Evolutionary conservation across 1,140 invertebrate species (phyloP), one percentile per base, ranked within the genome.

Genomic region (Brachionus angularis): DNA sequence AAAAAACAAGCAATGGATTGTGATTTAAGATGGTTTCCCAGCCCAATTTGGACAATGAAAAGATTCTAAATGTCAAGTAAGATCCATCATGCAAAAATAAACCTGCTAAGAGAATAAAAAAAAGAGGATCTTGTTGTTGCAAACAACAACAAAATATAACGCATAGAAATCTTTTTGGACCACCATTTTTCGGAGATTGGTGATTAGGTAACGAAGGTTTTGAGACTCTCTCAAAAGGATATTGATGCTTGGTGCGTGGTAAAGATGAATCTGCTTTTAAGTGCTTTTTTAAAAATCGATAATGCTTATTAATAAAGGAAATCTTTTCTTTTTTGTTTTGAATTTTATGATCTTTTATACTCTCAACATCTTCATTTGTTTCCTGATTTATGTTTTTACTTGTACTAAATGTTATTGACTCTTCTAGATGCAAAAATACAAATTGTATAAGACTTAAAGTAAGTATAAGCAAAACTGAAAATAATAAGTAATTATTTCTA

Each of bases 21-120:
- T 46, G 25, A 23, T 18, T 50, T 27, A 67, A 12, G 21, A 50
- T 50, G 1, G 42, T 21, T 14, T 46, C 42, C 23, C 16, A 67
- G 25, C 62, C 62, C 16, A 67, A 27, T 23, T 67, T 46, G 10
- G 27, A 29, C 39, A 44, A 36, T 10, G 47, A 31, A 33, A 47
- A 67, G n/a, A 67, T 67, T 46, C 62, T 46, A 42, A 67, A 67
- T 33, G 42, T 34, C 16, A 67, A 47, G 36, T 47, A 67, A 14
- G 62, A 67, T 14, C 42, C 62, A 34, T 67, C 62, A n/a, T 67
- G 62, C 1, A 67, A 42, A 31, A 67, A 23, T 23, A 67, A 27
- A 16, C 62, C 62, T 0, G 47, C 47, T 46, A 67, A 10, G 3
- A 67, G 42, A 16, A 67, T 49, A 36, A 67, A 67, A 67, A 67